Evolutionary conservation across 2,888 invertebrate species (phyloP), one percentile per base, ranked within the genome.

Genomic region (Ceraclea dissimilis): DNA sequence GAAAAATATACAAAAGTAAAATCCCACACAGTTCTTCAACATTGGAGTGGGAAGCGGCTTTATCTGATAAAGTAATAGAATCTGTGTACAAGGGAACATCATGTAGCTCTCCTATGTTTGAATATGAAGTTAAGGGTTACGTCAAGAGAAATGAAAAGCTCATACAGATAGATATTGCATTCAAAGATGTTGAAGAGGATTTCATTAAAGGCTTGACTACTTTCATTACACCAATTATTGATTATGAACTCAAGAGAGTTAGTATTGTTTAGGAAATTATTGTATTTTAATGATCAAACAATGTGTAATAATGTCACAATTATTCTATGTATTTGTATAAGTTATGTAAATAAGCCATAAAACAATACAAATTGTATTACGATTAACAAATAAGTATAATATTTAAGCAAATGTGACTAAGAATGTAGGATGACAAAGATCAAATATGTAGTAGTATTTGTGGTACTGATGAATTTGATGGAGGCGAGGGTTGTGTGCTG

Each of bases 241-340:
- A 55, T 10, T 17, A 19, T 11, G 22, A 22, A 16, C 18, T 48
- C 13, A 56, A 47, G 47, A 47, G 17, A 49, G 52, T 59, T 56
- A 47, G 44, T 53, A 18, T 49, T 20, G 26, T 49, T 2, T 49
- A 46, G 10, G 20, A 18, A 16, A 8, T 46, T 46, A 19, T 44
- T 19, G 10, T 46, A 18, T 46, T 46, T 46, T 44, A n/a, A 11
- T 17, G 17, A 44, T n/a, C n/a, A n/a, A 43, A 20, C 18, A 19
- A 46, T 2, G 20, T 44, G 17, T 16, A n/a, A n/a, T n/a, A 16
- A 44, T 16, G 46, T 46, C 18, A 18, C 18, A 19, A 46, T 6
- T 6, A 13, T 44, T 13, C n/a, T 44, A 44, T 16, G 44, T 13
- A 16, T 44, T 13, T 44, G 6, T 44, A n/a, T n/a, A n/a, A n/a